Percentiles rank a stretch among this genome's conserved stretches.
phyloP scores from a whole-genome alignment of 2,797 vertebrate species.

The Bufotes viridis region DNA sequence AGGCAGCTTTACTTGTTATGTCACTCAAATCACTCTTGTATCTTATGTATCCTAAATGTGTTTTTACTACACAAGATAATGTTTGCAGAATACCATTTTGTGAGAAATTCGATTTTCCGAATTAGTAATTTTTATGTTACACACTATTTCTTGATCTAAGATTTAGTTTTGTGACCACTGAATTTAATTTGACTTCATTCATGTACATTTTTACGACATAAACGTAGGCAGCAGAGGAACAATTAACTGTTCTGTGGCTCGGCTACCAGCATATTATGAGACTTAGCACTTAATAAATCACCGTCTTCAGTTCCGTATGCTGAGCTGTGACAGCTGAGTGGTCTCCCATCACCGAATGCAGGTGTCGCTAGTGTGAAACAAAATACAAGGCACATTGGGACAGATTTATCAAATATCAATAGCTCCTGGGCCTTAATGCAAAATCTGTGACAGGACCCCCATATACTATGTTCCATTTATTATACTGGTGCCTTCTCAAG shows the following conservation, averaged over 20 bases:
- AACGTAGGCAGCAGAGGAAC: neutral
- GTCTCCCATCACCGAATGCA: neutral
- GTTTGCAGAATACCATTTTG: too few species aligned
- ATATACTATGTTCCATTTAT: too few species aligned
- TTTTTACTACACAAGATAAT: too few species aligned
- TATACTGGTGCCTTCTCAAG: too few species aligned
- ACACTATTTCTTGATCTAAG: neutral
- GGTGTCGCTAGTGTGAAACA: neutral
- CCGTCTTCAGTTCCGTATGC: neutral
- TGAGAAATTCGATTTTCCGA: too few species aligned
- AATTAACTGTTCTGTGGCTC: neutral
- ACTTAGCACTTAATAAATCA: slow-evolving; percentile 18
- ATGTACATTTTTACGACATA: neutral
- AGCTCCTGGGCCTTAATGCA: neutral
- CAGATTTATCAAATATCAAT: neutral
- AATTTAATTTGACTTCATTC: neutral
- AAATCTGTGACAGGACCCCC: neutral
- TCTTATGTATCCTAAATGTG: too few species aligned
- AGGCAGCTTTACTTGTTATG: neutral
- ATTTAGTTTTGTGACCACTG: neutral
- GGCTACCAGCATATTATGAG: neutral
- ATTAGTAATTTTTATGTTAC: neutral
- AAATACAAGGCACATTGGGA: neutral
- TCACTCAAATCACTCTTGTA: neutral
- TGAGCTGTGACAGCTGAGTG: slow-evolving; percentile 3